A percentile compares a stretch with the other conserved stretches of the same genome.
phyloP scores from a whole-genome alignment of 2,113 vertebrate species.

The rabbit (Oryctolagus cuniculus) region mOryCun1.1 NC_091432.1:212120501-212121000 shows the following conservation, averaged over 20 bases:
- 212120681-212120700: conserved; percentile 77
- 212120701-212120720: conserved; percentile 77
- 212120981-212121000: neutral
- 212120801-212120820: conserved; percentile 61
- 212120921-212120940: conserved; percentile 57
- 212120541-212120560: conserved; percentile 70
- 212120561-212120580: conserved; percentile 77
- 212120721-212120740: conserved; percentile 80
- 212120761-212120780: conserved; percentile 73
- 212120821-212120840: conserved; percentile 75
- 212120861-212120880: conserved; percentile 67
- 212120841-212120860: conserved; percentile 80
- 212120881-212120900: conserved; percentile 75
- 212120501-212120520: conserved; percentile 66
- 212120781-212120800: conserved; percentile 66
- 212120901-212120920: conserved; percentile 66
- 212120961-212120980: neutral
- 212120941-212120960: conserved; percentile 45
- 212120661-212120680: conserved; percentile 76
- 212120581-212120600: conserved; percentile 72
- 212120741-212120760: conserved; percentile 79
- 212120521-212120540: conserved; percentile 52
- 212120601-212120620: conserved; percentile 85
- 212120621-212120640: conserved; percentile 79
- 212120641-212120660: conserved; percentile 79